These are phyloP conservation scores for Lasioglossum lativentre DNA, from an alignment of 2,888 invertebrate genomes.

Conservation along the genomic window DNA sequence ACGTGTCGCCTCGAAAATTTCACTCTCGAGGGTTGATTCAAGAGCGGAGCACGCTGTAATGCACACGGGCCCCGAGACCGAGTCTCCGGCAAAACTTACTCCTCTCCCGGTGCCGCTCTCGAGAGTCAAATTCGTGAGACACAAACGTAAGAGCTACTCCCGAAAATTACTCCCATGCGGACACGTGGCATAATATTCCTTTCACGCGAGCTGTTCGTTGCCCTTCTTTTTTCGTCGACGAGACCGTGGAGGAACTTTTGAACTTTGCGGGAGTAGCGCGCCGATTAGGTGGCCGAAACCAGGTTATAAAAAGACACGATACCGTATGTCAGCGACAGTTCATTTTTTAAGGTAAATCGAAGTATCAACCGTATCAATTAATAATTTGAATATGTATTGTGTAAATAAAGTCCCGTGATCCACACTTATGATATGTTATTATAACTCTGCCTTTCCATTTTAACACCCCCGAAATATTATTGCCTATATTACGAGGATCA, in stretches of 20 bases:
- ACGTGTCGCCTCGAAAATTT: conserved; percentile 6
- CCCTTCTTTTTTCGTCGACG: not conserved
- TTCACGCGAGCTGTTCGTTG: not conserved
- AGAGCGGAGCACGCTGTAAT: not conserved
- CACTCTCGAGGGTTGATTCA: conserved; percentile 10
- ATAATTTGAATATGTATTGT: no score
- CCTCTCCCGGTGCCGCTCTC: not conserved
- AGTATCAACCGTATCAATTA: no score
- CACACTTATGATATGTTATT: not conserved
- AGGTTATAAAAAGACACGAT: not conserved
- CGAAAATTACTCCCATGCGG: conserved; percentile 1
- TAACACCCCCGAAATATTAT: not conserved
- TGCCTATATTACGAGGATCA: not conserved
- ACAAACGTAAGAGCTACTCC: conserved; percentile 6
- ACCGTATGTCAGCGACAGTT: not conserved
- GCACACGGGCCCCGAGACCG: not conserved
- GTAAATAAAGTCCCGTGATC: no score
- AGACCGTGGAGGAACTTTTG: not conserved
- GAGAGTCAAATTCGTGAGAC: conserved; percentile 6
- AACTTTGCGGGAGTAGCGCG: not conserved
- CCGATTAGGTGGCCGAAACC: not conserved
- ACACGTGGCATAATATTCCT: conserved; percentile 11
- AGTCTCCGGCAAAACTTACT: conserved; percentile 2
- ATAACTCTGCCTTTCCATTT: not conserved
- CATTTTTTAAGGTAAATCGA: not conserved